Evolutionary conservation across 1,140 invertebrate species (phyloP), one percentile per base, ranked within the genome.

Genomic region (Drosophila kikkawai): DNA sequence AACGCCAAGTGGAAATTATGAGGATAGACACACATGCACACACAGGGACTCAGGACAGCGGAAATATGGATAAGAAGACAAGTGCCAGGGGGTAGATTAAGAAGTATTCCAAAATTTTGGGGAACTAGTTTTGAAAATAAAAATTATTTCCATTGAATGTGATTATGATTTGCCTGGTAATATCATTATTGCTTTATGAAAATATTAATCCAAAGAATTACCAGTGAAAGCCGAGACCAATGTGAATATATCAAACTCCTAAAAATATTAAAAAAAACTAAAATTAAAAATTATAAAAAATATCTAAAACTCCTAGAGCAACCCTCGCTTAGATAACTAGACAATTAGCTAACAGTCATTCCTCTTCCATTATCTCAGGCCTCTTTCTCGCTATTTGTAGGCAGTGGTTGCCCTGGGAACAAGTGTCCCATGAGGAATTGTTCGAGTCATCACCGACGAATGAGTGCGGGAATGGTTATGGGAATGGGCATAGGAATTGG

Each of bases 281-380:
- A 7, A 4, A 48, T 5, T 29, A 48, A 29, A 47, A 13, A 5
- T 42, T 8, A 1, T 4, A 9, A 17, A 17, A 42, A 17, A 9
- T 42, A 45, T 45, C 12, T 3, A 45, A 0, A 42, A 47, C 41
- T 41, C 1, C 1, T 0, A 1, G 26, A 68, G 19, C 65, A 4
- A 1, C 76, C 64, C 68, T 73, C 84, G 64, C 22, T 55, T 12
- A 32, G 45, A 50, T 71, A 66, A 60, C 39, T 73, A 75, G 76
- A 70, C 68, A 87, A 83, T 87, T 87, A 80, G 61, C 80, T 66
- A 61, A 76, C 51, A 68, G 59, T 63, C 60, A 73, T 58, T 73
- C 70, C 45, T 71, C 50, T 47, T 55, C 17, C 51, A 57, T 70
- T 73, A 73, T 60, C 70, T 73, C 5, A n/a, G 29, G 66, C 15